Conservation (phyloP, 2,888 invertebrate genomes). For the Mycalesis mineus region DNA sequence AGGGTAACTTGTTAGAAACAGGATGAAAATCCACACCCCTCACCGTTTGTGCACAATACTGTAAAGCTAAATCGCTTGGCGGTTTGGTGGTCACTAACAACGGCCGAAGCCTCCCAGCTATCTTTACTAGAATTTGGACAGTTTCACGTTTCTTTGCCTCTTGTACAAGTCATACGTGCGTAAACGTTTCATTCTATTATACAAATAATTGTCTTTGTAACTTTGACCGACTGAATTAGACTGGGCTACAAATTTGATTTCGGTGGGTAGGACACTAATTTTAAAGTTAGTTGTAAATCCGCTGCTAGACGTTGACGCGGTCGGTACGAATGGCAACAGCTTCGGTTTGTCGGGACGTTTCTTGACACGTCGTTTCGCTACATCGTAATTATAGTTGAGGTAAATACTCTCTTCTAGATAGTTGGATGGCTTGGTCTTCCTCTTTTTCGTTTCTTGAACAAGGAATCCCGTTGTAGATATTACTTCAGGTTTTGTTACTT, state of each 20-base stretch:
- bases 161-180: slow-evolving; percentile 59
- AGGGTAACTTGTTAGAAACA: too few species aligned
- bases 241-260: slow-evolving; percentile 57
- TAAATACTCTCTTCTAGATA: slow-evolving; percentile 68
- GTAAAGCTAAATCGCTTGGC: too few species aligned
- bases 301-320: slow-evolving; percentile 54
- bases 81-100: too few species aligned
- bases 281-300: slow-evolving; percentile 67
- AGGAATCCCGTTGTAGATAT: slow-evolving; percentile 58
- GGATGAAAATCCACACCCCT: too few species aligned
- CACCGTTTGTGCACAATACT: too few species aligned
- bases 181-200: slow-evolving; percentile 52
- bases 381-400: slow-evolving; percentile 49
- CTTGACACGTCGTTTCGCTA: slow-evolving; percentile 30
- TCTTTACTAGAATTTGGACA: slow-evolving; percentile 62
- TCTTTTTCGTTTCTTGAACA: slow-evolving; percentile 50
- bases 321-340: slow-evolving; percentile 61
- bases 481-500: slow-evolving; percentile 35
- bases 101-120: too few species aligned
- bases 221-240: slow-evolving; percentile 40
- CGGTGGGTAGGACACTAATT: slow-evolving; percentile 54
- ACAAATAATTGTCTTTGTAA: slow-evolving; percentile 56
- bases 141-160: slow-evolving; percentile 52
- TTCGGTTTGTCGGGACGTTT: slow-evolving; percentile 25
- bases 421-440: slow-evolving; percentile 59